These are phyloP conservation scores for Gasterosteus nipponicus DNA, from an alignment of 2,113 vertebrate genomes.

Conservation along the genomic window DNA sequence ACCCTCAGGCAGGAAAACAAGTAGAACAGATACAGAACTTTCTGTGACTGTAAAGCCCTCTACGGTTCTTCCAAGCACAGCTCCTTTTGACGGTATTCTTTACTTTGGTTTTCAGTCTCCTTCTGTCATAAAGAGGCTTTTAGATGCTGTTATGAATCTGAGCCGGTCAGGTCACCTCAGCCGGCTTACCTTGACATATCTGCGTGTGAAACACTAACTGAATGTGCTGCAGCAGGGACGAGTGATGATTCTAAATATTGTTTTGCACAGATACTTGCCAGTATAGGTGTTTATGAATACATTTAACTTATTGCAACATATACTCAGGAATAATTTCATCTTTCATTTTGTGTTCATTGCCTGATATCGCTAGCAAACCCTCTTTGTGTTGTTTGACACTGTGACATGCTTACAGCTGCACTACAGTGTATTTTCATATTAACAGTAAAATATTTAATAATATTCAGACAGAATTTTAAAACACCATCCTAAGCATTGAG, in stretches of 20 bases:
- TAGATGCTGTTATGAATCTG: background rate
- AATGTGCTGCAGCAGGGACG: background rate
- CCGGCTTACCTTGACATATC: background rate
- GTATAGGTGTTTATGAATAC: background rate
- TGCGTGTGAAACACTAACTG: background rate
- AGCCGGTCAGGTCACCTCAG: background rate
- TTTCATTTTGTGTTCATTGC: background rate
- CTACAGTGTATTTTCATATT: background rate
- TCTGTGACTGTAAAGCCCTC: constrained; percentile 17
- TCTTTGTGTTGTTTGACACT: background rate
- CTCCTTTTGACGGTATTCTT: background rate
- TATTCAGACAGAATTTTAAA: background rate
- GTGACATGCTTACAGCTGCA: background rate
- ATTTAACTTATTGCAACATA: background rate
- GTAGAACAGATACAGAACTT: background rate
- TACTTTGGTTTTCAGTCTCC: background rate
- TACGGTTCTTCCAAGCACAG: constrained; percentile 18
- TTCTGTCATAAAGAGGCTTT: constrained; percentile 8
- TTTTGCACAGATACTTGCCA: background rate
- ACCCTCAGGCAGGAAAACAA: constrained; percentile 13
- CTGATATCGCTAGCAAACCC: background rate
- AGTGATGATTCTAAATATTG: too few species aligned
- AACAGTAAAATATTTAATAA: background rate
- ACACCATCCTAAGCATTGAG: background rate
- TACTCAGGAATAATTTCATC: background rate